A percentile compares a stretch with the other conserved stretches of the same genome.
phyloP scores from a whole-genome alignment of 2,113 vertebrate genomes.

The Protobothrops flavoviridis region DNA sequence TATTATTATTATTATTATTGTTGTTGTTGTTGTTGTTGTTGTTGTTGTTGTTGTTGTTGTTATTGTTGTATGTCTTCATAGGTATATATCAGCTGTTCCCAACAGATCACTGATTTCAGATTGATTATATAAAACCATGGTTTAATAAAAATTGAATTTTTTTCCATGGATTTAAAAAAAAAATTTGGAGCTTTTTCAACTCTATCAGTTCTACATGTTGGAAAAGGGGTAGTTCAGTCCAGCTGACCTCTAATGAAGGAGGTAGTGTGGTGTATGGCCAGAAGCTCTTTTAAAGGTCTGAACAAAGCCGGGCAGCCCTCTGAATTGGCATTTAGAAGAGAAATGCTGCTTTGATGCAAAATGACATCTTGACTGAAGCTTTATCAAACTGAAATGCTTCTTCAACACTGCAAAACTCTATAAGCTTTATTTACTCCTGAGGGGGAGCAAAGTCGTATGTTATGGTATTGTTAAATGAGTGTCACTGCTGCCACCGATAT shows the following conservation, averaged over 20 bases:
- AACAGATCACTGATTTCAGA: not conserved
- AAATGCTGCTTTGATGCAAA: not conserved
- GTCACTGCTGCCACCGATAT: not conserved
- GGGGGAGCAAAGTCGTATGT: not conserved
- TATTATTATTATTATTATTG: too few species aligned
- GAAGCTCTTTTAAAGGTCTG: not conserved
- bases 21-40: too few species aligned
- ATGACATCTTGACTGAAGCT: not conserved
- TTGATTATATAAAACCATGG: not conserved
- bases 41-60: too few species aligned
- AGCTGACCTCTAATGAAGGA: not conserved
- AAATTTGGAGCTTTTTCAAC: not conserved
- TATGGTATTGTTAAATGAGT: not conserved
- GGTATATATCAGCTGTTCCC: not conserved
- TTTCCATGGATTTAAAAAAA: not conserved
- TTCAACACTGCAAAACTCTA: not conserved
- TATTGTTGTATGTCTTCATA: not conserved
- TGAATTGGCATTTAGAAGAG: not conserved
- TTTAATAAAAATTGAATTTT: not conserved
- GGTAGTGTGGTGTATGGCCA: not conserved
- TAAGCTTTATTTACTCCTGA: not conserved
- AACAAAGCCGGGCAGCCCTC: not conserved
- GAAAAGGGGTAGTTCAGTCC: not conserved
- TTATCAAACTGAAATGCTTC: not conserved
- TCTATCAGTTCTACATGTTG: not conserved